Percentiles rank a stretch among this genome's conserved stretches.
phyloP scores from a whole-genome alignment of 2,797 vertebrate species.

The Alauda arvensis region DNA sequence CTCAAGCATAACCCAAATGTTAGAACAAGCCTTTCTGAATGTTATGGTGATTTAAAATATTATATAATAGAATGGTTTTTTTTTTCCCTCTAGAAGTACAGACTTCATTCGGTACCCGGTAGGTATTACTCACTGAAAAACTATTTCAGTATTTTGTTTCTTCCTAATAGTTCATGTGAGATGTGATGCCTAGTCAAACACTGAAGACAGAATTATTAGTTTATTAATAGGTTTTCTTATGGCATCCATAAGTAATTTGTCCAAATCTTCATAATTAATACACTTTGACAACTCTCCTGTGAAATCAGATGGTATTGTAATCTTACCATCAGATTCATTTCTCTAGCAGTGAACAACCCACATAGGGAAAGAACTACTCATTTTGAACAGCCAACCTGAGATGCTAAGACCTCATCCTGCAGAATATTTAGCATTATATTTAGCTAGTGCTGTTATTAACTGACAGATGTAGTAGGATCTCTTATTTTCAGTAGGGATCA shows the following conservation, averaged over 20 bases:
- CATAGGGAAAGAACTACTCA: not conserved
- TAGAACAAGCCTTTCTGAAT: not conserved
- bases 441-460: not conserved
- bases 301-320: not conserved
- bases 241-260: not conserved
- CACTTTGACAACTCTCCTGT: not conserved
- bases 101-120: not conserved
- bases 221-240: not conserved
- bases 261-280: not conserved
- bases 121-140: not conserved
- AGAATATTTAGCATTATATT: not conserved
- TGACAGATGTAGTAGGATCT: not conserved
- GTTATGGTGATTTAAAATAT: not conserved
- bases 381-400: conserved; percentile 1
- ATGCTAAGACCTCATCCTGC: not conserved
- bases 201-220: not conserved
- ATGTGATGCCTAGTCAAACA: not conserved
- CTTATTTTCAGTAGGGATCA: not conserved
- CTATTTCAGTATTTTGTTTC: not conserved
- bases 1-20: not conserved
- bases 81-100: not conserved
- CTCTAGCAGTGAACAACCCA: not conserved
- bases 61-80: not conserved
- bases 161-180: not conserved
- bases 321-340: not conserved